A percentile compares a stretch with the other conserved stretches of the same genome.
Evolutionary conservation across 1,140 invertebrate species (phyloP).

Genomic region (Neodiprion pinetum): DNA sequence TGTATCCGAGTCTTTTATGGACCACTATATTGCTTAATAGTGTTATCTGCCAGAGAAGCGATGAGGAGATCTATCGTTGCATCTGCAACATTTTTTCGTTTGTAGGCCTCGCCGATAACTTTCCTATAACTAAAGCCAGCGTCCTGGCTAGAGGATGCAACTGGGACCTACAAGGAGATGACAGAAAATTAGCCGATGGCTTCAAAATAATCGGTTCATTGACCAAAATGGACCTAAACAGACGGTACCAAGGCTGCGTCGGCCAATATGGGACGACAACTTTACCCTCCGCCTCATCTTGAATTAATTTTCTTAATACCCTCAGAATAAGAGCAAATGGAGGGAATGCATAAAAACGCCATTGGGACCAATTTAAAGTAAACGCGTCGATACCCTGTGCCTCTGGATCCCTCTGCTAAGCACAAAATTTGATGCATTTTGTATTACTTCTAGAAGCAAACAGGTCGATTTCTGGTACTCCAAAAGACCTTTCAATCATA

Average conservation of each 20-base stretch:
- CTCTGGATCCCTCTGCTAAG: constrained; percentile 31
- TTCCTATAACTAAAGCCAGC: constrained; percentile 21
- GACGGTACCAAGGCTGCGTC: constrained; percentile 17
- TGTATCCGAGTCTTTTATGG: too few species aligned
- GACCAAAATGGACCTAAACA: constrained; percentile 13
- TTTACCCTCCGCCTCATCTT: constrained; percentile 18
- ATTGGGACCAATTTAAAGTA: constrained; percentile 22
- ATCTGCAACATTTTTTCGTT: neutral
- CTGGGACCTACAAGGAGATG: neutral
- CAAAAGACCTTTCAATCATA: constrained; percentile 31
- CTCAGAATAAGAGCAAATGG: constrained; percentile 20
- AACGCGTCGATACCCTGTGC: constrained; percentile 31
- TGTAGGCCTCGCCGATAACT: constrained; percentile 17
- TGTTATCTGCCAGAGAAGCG: constrained; percentile 12
- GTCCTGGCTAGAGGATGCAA: constrained; percentile 18
- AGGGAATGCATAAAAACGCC: constrained; percentile 20
- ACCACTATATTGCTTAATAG: too few species aligned
- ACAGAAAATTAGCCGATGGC: constrained; percentile 11
- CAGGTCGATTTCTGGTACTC: constrained; percentile 30
- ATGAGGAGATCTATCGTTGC: constrained; percentile 12
- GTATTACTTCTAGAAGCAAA: constrained; percentile 34
- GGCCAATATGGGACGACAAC: constrained; percentile 20
- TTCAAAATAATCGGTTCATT: neutral
- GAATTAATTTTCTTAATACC: constrained; percentile 16
- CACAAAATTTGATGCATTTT: constrained; percentile 33